These are phyloP conservation scores for Caradrina kadenii DNA, from an alignment of 2,888 invertebrate species.

Conservation along the genomic window DNA sequence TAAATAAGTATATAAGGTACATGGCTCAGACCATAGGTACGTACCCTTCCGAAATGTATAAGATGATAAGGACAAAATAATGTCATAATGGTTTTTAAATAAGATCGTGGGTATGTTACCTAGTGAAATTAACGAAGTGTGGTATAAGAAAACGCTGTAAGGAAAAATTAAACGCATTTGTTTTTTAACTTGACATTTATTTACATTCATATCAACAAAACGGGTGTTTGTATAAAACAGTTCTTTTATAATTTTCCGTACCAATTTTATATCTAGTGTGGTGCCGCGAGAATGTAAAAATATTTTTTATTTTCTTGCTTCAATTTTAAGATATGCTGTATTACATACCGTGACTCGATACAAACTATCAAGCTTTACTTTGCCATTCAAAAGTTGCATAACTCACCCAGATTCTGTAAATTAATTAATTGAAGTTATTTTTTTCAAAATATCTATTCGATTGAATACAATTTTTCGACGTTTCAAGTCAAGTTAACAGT, in stretches of 20 bases:
- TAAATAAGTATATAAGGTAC: too few species aligned
- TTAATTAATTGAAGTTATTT: not conserved
- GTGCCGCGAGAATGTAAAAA: conserved; percentile 87
- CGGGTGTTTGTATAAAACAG: conserved; percentile 91
- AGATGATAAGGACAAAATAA: too few species aligned
- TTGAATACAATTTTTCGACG: conserved; percentile 29
- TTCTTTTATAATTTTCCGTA: conserved; percentile 84
- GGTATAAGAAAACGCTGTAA: not conserved
- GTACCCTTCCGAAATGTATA: too few species aligned
- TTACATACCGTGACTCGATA: conserved; percentile 74
- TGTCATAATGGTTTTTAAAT: too few species aligned
- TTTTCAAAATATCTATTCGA: conserved; percentile 30
- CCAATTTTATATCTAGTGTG: conserved; percentile 86
- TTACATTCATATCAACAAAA: conserved; percentile 91
- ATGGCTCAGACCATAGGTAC: too few species aligned
- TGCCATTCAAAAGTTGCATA: conserved; percentile 52
- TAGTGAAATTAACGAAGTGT: not conserved
- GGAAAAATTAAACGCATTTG: conserved; percentile 63
- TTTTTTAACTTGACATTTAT: conserved; percentile 90
- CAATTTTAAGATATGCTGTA: conserved; percentile 77
- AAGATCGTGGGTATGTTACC: too few species aligned
- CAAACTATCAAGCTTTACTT: conserved; percentile 59
- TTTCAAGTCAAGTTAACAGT: conserved; percentile 45
- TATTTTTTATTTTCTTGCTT: conserved; percentile 79
- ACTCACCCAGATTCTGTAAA: conserved; percentile 54